Base-by-base conservation (phyloP, 35 echinoderm and acorn worm genomes). In the Stichopus chloronotus region DNA sequence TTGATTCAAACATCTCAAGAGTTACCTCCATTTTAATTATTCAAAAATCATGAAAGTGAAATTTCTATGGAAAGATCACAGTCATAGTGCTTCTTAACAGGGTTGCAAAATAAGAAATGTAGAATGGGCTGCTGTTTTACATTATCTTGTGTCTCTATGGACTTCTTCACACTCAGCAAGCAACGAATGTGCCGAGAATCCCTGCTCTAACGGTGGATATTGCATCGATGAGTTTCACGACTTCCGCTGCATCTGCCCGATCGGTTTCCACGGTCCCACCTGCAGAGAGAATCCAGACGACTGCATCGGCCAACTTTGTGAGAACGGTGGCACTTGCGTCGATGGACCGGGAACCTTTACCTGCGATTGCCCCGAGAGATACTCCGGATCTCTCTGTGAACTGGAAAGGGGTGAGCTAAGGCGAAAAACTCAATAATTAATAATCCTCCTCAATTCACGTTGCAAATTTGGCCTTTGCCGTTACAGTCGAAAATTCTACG, bases 311-410 rank as follows among this genome's bases (percentile, higher is more conserved):
- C 53, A 93, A 19, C 92, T 87, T 7, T 98, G 96, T 55, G 43
- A 93, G 10, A 98, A 98, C 71, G 83, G 65, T 92, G 96, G 81
- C 10, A 98, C 93, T 5, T 98, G 96, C 59, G 16, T 93, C 5
- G 93, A 96, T 87, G 79, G 56, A 4, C 21, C 92, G 5, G 68
- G 56, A 54, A 60, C 60, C 53, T 98, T 69, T 58, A 69, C 56
- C 20, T 98, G 96, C 55, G 24, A 13, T 5, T 98, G 96, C 24
- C 92, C 76, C 0, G 61, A 56, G 1, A 93, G 96, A 14, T 98
- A 85, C 87, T 92, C 83, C 78, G 96, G 96, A 52, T 11, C 63
- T 52, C 63, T 57, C n/a, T 98, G 96, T 74, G 94, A 98, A 87
- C 84, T 93, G 52, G 72, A 79, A 52, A 91, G 53, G 53, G 88